Percentiles rank a stretch among this genome's conserved stretches.
These are phyloP conservation scores for Scytalopus superciliaris DNA, from an alignment of 2,113 vertebrate genomes.

Conservation along the genomic window DNA sequence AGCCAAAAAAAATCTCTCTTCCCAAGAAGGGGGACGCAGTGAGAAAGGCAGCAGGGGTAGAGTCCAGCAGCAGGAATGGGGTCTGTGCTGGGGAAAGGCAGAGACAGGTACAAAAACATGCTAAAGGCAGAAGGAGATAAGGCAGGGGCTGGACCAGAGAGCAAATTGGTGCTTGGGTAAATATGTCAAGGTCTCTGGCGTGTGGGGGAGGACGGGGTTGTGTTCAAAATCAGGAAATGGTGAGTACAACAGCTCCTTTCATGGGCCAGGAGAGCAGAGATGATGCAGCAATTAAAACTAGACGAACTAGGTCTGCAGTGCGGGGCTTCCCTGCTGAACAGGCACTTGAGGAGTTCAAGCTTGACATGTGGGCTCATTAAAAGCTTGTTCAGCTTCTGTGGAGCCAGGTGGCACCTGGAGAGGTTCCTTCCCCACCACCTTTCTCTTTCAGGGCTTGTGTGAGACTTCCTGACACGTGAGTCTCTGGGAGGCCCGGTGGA, in stretches of 20 bases:
- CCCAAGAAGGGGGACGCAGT: background rate
- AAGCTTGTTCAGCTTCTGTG: background rate
- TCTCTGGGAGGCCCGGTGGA: background rate
- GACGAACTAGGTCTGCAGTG: background rate
- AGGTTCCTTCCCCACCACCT: rapidly evolving
- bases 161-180: background rate
- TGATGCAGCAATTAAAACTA: background rate
- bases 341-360: background rate
- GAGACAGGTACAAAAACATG: background rate
- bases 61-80: background rate
- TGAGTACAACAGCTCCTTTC: background rate
- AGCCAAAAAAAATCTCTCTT: background rate
- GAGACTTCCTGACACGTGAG: background rate
- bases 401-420: background rate
- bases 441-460: background rate
- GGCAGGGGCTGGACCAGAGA: background rate
- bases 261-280: background rate
- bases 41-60: background rate
- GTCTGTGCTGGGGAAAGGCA: background rate
- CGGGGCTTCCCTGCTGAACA: background rate
- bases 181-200: background rate
- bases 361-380: background rate
- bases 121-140: background rate
- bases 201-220: background rate
- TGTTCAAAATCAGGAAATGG: background rate